Conservation (phyloP, 2,113 vertebrate genomes). For the Picathartes gymnocephalus region DNA sequence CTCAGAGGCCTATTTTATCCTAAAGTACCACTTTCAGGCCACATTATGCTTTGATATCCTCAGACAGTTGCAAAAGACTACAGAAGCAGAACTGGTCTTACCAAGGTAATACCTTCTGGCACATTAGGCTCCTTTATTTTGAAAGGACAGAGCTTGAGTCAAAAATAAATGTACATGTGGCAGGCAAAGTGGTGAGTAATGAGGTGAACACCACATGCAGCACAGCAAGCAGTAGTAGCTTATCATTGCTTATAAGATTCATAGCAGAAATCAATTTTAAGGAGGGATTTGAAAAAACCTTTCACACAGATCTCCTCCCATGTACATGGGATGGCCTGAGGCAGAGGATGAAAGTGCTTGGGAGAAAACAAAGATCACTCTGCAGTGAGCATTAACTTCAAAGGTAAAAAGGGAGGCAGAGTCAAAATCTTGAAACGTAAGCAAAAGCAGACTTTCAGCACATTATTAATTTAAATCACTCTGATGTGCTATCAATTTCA, state of each 20-base stretch:
- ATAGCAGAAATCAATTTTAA: background rate
- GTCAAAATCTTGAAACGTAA: conserved; percentile 18
- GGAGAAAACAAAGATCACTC: conserved; percentile 1
- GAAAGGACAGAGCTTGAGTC: background rate
- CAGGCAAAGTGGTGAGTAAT: background rate
- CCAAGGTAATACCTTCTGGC: background rate
- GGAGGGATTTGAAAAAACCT: background rate
- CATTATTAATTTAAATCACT: background rate
- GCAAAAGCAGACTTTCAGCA: conserved; percentile 18
- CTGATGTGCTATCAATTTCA: background rate
- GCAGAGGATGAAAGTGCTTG: conserved; percentile 16
- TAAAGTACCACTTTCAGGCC: background rate
- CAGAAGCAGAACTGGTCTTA: background rate
- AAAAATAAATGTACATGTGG: background rate
- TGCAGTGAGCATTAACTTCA: background rate
- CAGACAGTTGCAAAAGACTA: background rate
- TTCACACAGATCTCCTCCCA: background rate
- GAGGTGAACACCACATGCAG: background rate
- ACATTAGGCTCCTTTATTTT: background rate
- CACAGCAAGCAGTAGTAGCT: background rate
- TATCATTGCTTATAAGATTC: background rate
- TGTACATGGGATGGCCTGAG: background rate
- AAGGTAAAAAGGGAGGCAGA: background rate
- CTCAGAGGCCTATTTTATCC: background rate
- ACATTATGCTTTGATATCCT: background rate